Evolutionary conservation across 2,888 invertebrate genomes (phyloP), one percentile per base, ranked within the genome.

Genomic region (Xylota segnis): DNA sequence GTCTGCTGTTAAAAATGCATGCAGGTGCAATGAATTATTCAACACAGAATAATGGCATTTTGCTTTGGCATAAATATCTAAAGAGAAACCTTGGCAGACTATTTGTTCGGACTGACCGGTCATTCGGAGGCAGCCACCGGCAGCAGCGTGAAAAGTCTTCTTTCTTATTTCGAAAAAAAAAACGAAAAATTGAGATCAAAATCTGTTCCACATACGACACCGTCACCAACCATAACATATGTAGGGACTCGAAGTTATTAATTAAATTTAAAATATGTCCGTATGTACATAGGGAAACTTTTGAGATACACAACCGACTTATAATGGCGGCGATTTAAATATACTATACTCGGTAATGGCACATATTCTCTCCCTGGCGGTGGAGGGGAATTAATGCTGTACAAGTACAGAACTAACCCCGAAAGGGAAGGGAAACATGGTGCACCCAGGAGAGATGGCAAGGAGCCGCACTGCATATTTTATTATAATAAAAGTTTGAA

Each of bases 11-110:
- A 81, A 86, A 84, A 86, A 86, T 86, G 84, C 81, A 86, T 86
- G 70, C 81, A 81, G 65, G 81, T 86, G 84, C 81, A 66, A 86
- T 86, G 84, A 86, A 86, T 86, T 66, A 86, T 86, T 86, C 84
- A 86, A 75, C 61, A 66, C 59, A 71, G 75, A 81, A 86, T 86
- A 86, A 86, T 86, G 81, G 84, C 66, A 84, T 84, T 84, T 86
- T 75, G 84, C 81, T 81, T 71, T 81, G 84, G 84, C 76, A 81
- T 81, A 81, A 75, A 81, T 84, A 84, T 79, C 79, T 63, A 27
- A 84, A 32, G 65, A 83, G 78, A 79, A 81, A 58, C 81, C 79
- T 79, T 84, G 75, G 18, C 54, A 70, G 72, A 68, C 37, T 74
- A 79, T 79, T 79, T 70, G 58, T 70, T 75, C 59, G 34, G 59